Percentiles rank a stretch among this genome's conserved stretches.
Conservation (phyloP, 2,888 invertebrate species). For the Drosophila neutralis region DNA sequence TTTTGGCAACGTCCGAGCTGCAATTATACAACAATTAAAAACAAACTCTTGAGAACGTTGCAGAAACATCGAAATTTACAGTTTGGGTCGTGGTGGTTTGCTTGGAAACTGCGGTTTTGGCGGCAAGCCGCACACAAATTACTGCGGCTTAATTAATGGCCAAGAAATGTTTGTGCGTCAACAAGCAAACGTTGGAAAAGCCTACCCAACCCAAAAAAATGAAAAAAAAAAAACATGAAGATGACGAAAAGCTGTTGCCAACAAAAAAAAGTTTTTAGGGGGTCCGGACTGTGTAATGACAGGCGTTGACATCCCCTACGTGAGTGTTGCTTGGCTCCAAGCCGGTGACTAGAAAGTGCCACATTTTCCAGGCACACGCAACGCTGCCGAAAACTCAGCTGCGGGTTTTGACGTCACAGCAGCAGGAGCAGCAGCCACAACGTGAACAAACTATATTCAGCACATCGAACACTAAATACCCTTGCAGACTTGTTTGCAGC, state of each 20-base stretch:
- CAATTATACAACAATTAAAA: conserved; percentile 75
- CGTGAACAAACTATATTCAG: not conserved
- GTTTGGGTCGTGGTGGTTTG: not conserved
- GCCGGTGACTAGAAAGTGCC: conserved; percentile 44
- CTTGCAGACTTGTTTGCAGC: not conserved
- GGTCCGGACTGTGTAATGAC: conserved; percentile 31
- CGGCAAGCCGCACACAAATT: conserved; percentile 53
- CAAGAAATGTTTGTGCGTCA: conserved; percentile 64
- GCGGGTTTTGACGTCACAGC: conserved; percentile 51
- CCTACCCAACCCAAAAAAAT: not conserved
- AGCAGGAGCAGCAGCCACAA: conserved; percentile 10
- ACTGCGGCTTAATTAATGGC: conserved; percentile 74
- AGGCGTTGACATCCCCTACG: conserved; percentile 53
- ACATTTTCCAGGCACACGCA: conserved; percentile 56
- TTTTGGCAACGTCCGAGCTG: conserved; percentile 33
- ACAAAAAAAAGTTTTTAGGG: conserved; percentile 35
- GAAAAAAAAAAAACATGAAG: conserved; percentile 18
- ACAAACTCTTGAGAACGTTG: conserved; percentile 43
- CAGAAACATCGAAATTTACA: conserved; percentile 5
- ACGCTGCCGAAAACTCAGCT: conserved; percentile 18
- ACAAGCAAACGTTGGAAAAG: conserved; percentile 62
- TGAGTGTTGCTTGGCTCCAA: conserved; percentile 43
- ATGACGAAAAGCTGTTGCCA: conserved; percentile 71
- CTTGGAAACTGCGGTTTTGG: conserved; percentile 2
- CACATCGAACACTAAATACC: conserved; percentile 1